Conservation (phyloP, 1,140 invertebrate genomes). For the Hypsibius dujardini region DNA sequence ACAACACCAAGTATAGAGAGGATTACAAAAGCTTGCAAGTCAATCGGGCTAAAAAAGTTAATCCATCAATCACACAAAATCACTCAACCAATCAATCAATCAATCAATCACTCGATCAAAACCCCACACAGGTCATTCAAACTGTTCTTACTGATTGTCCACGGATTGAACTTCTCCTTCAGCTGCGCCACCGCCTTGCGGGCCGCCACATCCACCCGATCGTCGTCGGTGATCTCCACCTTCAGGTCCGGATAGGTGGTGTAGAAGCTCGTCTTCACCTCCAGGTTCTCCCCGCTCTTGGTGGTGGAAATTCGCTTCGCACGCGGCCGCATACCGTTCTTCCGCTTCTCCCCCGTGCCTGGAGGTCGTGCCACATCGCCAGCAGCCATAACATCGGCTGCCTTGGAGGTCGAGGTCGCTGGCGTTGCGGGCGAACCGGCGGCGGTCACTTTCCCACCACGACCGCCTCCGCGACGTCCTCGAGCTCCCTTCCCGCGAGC, state of each 20-base stretch:
- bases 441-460: too few relatives aligned
- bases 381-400: too few relatives aligned
- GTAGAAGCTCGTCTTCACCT: neutral
- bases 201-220: constrained; percentile 14
- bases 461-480: neutral
- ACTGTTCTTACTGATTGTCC: constrained; percentile 1
- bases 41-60: too few relatives aligned
- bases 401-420: too few relatives aligned
- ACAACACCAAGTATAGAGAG: too few relatives aligned
- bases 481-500: neutral
- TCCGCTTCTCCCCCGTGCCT: neutral
- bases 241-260: constrained; percentile 3
- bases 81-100: too few relatives aligned
- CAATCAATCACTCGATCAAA: too few relatives aligned
- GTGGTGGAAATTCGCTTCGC: neutral
- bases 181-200: neutral
- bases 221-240: neutral
- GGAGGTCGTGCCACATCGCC: too few relatives aligned
- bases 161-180: constrained; percentile 10
- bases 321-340: neutral
- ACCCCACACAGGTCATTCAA: neutral
- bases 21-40: too few relatives aligned
- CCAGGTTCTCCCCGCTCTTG: constrained; percentile 1
- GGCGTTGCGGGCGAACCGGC: neutral
- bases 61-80: too few relatives aligned